A percentile compares a stretch with the other conserved stretches of the same genome.
These are phyloP conservation scores for Flexamia atlantica DNA, from an alignment of 2,888 invertebrate genomes.

Conservation along the genomic window DNA sequence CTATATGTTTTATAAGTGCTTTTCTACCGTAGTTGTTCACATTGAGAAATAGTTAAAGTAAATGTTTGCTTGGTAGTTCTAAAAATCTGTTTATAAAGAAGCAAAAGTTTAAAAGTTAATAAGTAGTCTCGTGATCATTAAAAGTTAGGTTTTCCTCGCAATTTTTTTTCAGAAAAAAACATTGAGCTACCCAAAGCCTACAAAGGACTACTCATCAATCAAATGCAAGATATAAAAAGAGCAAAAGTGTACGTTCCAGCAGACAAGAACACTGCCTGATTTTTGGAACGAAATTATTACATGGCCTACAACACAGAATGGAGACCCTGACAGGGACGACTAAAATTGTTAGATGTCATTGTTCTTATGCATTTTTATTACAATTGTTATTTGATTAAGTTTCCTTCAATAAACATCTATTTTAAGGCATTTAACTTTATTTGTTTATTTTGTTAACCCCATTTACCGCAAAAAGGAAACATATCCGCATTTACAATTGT, in stretches of 20 bases:
- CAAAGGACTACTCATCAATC: neutral
- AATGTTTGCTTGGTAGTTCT: no score
- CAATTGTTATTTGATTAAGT: conserved; percentile 1
- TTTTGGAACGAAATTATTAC: conserved; percentile 15
- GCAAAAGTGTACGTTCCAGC: conserved; percentile 13
- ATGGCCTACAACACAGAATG: conserved; percentile 24
- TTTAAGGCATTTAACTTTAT: no score
- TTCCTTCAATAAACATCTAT: no score
- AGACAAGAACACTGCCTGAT: conserved; percentile 12
- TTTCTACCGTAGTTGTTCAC: no score
- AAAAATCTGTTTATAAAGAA: no score
- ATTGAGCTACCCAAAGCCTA: conserved; percentile 18
- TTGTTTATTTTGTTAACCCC: no score
- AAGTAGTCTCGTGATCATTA: no score
- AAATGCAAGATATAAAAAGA: conserved; percentile 30
- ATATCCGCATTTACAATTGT: neutral
- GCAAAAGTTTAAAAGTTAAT: no score
- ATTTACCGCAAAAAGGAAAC: conserved; percentile 34
- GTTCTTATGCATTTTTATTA: conserved; percentile 3
- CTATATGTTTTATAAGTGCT: no score
- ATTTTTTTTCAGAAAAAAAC: conserved; percentile 7
- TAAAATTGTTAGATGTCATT: neutral
- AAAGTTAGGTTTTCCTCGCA: no score
- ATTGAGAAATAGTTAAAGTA: no score
- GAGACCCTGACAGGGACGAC: conserved; percentile 18